phyloP scores from a whole-genome alignment of 2,888 invertebrate species.

The Drosophila meridiana region DNA sequence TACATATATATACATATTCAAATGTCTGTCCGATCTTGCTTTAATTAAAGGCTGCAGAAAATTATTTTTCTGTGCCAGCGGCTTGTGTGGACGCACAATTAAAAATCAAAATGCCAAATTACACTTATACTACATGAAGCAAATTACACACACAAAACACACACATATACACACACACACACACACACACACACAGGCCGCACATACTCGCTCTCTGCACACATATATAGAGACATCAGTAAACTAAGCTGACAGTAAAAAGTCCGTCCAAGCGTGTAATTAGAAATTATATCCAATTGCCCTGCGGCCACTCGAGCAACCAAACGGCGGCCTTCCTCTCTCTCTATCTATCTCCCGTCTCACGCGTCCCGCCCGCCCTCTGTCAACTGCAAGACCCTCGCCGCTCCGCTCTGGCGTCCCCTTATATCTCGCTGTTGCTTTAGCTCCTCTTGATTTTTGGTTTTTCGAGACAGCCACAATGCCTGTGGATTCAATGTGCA shows the following conservation, averaged over 20 bases:
- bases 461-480: conserved; percentile 76
- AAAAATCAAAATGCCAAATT: conserved; percentile 76
- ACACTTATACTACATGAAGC: conserved; percentile 76
- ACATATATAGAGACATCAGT: conserved; percentile 77
- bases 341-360: not conserved
- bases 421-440: conserved; percentile 4
- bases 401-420: not conserved
- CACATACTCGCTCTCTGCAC: conserved; percentile 16
- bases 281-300: conserved; percentile 85
- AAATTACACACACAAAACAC: conserved; percentile 67
- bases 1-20: not conserved
- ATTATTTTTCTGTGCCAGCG: conserved; percentile 72
- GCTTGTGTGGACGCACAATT: conserved; percentile 71
- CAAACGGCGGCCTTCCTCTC: conserved; percentile 48
- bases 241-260: conserved; percentile 81
- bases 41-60: conserved; percentile 69
- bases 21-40: conserved; percentile 18
- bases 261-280: conserved; percentile 84
- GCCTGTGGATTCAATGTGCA: conserved; percentile 64
- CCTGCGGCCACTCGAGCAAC: conserved; percentile 80
- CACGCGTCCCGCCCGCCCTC: not conserved
- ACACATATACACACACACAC: conserved; percentile 32
- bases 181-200: conserved; percentile 18
- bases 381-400: conserved; percentile 1
- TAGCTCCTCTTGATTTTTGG: conserved; percentile 70